These are phyloP conservation scores for Eupsilia transversa DNA, from an alignment of 2,888 invertebrate genomes.

Conservation along the genomic window DNA sequence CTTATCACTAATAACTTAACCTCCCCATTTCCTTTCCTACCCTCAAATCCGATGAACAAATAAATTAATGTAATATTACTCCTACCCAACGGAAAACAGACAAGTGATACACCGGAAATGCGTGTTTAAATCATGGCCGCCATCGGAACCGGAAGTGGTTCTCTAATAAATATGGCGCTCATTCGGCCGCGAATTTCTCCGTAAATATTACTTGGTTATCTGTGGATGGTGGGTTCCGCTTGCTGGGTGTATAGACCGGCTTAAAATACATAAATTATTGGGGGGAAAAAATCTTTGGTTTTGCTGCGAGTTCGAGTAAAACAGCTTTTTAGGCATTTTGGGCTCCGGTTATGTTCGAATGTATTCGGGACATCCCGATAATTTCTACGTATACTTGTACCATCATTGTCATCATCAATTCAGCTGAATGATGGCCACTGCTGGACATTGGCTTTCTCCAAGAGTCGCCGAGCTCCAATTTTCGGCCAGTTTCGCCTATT, in stretches of 20 bases:
- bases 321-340: background rate
- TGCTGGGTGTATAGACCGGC: background rate
- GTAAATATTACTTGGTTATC: slow-evolving; percentile 72
- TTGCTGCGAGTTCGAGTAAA: background rate
- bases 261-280: slow-evolving; percentile 1
- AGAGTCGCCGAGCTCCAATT: background rate
- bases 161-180: slow-evolving; percentile 84
- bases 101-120: slow-evolving; percentile 80
- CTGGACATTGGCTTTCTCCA: background rate
- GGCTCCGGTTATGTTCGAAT: background rate
- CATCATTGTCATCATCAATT: background rate
- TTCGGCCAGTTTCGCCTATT: background rate
- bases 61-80: slow-evolving; percentile 74
- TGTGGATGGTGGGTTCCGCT: slow-evolving; percentile 50
- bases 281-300: background rate
- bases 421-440: background rate
- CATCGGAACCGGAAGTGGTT: slow-evolving; percentile 75
- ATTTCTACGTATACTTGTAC: too few species aligned
- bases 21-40: slow-evolving; percentile 33
- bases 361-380: too few species aligned
- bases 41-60: slow-evolving; percentile 50
- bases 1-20: slow-evolving; percentile 40
- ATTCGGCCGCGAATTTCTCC: slow-evolving; percentile 69
- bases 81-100: slow-evolving; percentile 69
- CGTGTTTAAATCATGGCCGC: slow-evolving; percentile 82